These are phyloP conservation scores for Chelon auratus DNA, from an alignment of 2,797 vertebrate species.

Conservation along the genomic window DNA sequence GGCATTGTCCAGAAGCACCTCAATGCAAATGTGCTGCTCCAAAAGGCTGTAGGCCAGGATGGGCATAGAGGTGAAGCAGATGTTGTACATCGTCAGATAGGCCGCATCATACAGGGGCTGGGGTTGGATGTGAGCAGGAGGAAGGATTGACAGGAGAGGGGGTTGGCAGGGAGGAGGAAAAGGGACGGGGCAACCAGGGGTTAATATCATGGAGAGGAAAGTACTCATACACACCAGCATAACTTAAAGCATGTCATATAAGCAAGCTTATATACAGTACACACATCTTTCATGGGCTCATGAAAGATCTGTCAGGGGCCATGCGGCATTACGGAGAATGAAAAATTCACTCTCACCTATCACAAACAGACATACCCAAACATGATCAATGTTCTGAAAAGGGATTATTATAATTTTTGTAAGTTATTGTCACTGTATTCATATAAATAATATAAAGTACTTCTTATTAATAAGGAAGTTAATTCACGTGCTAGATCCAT, in stretches of 20 bases:
- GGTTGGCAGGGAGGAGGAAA: constrained; percentile 25
- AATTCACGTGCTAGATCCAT: neutral
- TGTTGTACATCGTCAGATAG: constrained; percentile 99
- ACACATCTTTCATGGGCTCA: constrained; percentile 33
- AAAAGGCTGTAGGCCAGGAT: constrained; percentile 97
- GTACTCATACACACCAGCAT: constrained; percentile 53
- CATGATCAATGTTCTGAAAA: neutral
- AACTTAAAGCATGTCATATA: constrained; percentile 33
- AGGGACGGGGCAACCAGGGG: constrained; percentile 62
- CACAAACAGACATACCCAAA: constrained; percentile 3
- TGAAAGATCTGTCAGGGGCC: constrained; percentile 31
- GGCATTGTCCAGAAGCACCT: constrained; percentile 90
- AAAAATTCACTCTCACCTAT: neutral
- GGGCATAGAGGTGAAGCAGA: constrained; percentile 99
- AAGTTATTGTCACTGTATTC: no score
- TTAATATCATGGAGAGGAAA: constrained; percentile 78
- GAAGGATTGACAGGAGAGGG: constrained; percentile 29
- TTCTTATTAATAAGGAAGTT: neutral
- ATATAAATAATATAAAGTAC: no score
- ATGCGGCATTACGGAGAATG: neutral
- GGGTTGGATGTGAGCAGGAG: constrained; percentile 61
- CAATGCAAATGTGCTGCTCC: constrained; percentile 94
- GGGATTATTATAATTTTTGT: neutral
- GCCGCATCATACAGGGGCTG: constrained; percentile 97
- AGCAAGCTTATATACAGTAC: constrained; percentile 26